Evolutionary conservation across 1,140 invertebrate genomes (phyloP).

Genomic region (Gryllus bimaculatus): DNA sequence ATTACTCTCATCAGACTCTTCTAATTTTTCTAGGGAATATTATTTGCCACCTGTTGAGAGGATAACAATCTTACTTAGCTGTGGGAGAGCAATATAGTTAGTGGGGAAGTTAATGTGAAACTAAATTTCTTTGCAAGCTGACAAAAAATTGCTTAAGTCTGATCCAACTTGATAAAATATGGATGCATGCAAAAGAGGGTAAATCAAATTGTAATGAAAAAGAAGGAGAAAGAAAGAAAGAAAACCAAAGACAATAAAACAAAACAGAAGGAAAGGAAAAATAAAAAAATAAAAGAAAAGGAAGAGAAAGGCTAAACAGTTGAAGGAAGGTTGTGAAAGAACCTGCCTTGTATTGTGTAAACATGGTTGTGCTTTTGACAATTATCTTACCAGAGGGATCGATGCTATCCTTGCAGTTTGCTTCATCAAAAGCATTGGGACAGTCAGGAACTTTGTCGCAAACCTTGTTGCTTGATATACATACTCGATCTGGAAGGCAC

Average conservation of each 20-base stretch:
- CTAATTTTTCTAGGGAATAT: not conserved
- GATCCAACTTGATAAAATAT: not conserved
- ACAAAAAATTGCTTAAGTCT: no score
- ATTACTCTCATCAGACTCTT: not conserved
- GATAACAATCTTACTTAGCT: not conserved
- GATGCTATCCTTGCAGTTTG: conserved; percentile 28
- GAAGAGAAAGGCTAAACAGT: not conserved
- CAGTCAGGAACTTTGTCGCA: conserved; percentile 66
- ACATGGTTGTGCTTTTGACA: not conserved
- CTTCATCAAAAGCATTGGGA: conserved; percentile 70
- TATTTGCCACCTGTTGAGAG: not conserved
- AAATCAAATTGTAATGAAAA: not conserved
- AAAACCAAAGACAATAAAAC: not conserved
- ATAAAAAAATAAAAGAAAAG: not conserved
- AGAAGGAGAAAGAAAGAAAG: not conserved
- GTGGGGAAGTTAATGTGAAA: no score
- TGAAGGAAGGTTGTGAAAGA: not conserved
- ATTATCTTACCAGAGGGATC: conserved; percentile 37
- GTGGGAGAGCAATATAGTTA: not conserved
- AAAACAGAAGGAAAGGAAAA: not conserved
- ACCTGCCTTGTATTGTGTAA: not conserved
- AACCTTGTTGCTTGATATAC: conserved; percentile 47
- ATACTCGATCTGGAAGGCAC: conserved; percentile 60
- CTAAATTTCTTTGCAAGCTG: no score
- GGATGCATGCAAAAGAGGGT: not conserved